Evolutionary conservation across 2,113 vertebrate species (phyloP).

Genomic region (Eretmochelys imbricata): DNA sequence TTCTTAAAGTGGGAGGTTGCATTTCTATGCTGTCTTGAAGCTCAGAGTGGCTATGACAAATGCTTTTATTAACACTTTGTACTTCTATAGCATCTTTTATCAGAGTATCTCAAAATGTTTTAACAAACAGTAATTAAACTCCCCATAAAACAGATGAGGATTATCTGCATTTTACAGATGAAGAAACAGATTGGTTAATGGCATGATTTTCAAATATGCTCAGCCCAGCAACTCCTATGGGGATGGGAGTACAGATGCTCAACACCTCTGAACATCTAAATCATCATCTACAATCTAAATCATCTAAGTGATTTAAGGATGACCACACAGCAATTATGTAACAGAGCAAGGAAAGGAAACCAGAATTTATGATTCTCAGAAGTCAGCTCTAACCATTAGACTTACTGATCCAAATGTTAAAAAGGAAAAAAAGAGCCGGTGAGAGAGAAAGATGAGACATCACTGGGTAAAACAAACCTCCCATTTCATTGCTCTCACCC

Average conservation of each 20-base stretch:
- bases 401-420: neutral
- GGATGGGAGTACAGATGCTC: neutral
- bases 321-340: neutral
- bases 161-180: neutral
- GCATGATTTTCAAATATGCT: neutral
- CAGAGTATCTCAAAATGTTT: neutral
- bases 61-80: constrained; percentile 7
- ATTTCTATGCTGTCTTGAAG: neutral
- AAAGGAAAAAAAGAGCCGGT: neutral
- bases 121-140: neutral
- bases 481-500: neutral
- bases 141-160: neutral
- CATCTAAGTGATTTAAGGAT: neutral
- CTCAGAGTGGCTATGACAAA: neutral
- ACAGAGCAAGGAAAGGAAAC: neutral
- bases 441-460: neutral
- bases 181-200: neutral
- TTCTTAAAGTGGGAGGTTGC: neutral
- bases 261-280: fast-evolving
- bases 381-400: neutral
- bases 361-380: neutral
- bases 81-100: neutral
- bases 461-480: neutral
- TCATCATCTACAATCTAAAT: neutral
- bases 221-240: neutral